A percentile compares a stretch with the other conserved stretches of the same genome.
phyloP scores from a whole-genome alignment of 2,888 invertebrate species.

The Conomelus anceps region DNA sequence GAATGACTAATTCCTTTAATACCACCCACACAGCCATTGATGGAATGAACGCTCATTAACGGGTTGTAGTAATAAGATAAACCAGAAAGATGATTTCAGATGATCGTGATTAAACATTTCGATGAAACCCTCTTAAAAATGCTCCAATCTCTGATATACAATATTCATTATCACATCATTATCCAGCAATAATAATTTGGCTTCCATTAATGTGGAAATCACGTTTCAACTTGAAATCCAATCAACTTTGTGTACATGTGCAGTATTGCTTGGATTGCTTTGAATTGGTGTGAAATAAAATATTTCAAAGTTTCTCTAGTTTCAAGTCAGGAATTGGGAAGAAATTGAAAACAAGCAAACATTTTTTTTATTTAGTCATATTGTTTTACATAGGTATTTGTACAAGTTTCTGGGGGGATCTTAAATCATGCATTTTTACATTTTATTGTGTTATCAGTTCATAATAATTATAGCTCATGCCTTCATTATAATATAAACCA shows the following conservation, averaged over 20 bases:
- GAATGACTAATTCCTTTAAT: too few species aligned
- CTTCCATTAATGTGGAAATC: neutral
- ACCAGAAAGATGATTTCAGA: neutral
- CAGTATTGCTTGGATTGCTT: neutral
- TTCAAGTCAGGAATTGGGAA: too few species aligned
- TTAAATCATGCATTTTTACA: too few species aligned
- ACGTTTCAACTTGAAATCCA: neutral
- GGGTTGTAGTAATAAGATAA: neutral
- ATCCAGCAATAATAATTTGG: neutral
- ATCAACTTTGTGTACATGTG: neutral
- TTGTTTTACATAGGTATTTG: too few species aligned
- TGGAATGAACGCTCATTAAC: too few species aligned
- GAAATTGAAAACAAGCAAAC: too few species aligned
- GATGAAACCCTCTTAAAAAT: neutral
- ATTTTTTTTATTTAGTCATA: too few species aligned
- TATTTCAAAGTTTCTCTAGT: too few species aligned
- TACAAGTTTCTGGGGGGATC: too few species aligned
- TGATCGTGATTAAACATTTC: neutral
- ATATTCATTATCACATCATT: neutral
- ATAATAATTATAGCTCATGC: too few species aligned
- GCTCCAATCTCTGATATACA: neutral
- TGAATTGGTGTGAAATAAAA: neutral
- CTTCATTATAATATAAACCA: too few species aligned
- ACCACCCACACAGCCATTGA: neutral
- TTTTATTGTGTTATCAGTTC: too few species aligned